Evolutionary conservation across 2,113 vertebrate genomes (phyloP), one percentile per base, ranked within the genome.

Genomic region (Nyctereutes procyonoides): DNA sequence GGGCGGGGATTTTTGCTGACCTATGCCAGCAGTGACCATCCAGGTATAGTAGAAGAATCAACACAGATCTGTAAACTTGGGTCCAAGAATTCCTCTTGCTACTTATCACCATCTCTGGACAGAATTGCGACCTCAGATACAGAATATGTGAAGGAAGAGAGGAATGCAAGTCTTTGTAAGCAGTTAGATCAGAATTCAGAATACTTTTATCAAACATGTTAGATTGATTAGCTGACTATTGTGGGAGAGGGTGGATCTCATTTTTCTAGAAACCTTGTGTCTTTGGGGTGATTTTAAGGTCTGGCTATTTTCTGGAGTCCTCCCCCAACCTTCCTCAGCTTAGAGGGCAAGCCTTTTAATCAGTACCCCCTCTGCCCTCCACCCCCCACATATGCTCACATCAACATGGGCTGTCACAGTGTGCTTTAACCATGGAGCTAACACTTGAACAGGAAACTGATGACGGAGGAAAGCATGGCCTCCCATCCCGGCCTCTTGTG

Each of bases 1-100:
- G 99, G 99, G 79, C 98, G 99, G 88, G 99, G 99, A 6, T 99
- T 99, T 97, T 98, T 99, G 92, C 98, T 99, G 56, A 99, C 99
- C 74, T 99, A 99, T 80, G 98, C 99, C 83, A 99, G 98, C 9
- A 99, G 98, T 32, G 99, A 99, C 97, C 99, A 99, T 96, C 99
- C 98, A 99, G 99, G 99, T 99, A 99, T 96, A 97, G 74, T 16
- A 10, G 79, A 87, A 89, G 26, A 76, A 62, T 93, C 79, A 62
- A 26, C 7, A n/a, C 14, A 48, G 30, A 35, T 22, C 8, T 89
- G 16, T 85, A 55, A 69, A 58, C 12, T 12, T 38, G 83, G 93
- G 1, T 56, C 28, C 53, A 19, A 76, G 82, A 77, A 48, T 69
- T 97, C 30, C 35, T 76, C 22, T 93, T 67, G 32, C 48, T 65